phyloP scores from a whole-genome alignment of 2,888 invertebrate species.

The Caenorhabditis drosophilae region DNA sequence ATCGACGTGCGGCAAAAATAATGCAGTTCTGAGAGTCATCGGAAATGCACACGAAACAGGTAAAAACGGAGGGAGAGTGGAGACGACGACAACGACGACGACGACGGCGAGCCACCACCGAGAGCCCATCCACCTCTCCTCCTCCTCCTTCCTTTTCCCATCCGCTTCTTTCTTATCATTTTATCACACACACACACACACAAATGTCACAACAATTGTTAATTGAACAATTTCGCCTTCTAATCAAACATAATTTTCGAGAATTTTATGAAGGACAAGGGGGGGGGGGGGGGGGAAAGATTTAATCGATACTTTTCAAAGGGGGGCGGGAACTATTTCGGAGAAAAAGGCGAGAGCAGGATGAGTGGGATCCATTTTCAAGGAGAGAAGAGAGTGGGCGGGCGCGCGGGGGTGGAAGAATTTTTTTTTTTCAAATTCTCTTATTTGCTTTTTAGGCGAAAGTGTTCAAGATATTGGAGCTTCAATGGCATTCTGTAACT shows the following conservation, averaged over 20 bases:
- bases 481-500: constrained; percentile 34
- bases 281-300: no score
- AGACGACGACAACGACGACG: not conserved
- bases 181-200: constrained; percentile 14
- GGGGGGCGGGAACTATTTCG: no score
- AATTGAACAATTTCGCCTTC: not conserved
- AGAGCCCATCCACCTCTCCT: not conserved
- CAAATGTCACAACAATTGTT: constrained; percentile 38
- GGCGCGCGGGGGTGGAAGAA: no score
- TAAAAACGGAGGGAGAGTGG: constrained; percentile 1
- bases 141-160: not conserved
- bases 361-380: no score
- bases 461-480: constrained; percentile 23
- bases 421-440: no score
- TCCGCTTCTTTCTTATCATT: not conserved
- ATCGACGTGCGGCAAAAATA: constrained; percentile 16
- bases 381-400: no score
- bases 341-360: no score
- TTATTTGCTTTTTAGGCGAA: constrained; percentile 22
- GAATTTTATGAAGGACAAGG: no score
- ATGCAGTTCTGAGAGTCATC: constrained; percentile 20
- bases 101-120: no score
- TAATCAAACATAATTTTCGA: not conserved
- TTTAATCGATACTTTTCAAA: no score
- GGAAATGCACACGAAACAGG: constrained; percentile 28